Base-by-base conservation (phyloP, 2,113 vertebrate species). In the Ivindomyrus marchei region DNA sequence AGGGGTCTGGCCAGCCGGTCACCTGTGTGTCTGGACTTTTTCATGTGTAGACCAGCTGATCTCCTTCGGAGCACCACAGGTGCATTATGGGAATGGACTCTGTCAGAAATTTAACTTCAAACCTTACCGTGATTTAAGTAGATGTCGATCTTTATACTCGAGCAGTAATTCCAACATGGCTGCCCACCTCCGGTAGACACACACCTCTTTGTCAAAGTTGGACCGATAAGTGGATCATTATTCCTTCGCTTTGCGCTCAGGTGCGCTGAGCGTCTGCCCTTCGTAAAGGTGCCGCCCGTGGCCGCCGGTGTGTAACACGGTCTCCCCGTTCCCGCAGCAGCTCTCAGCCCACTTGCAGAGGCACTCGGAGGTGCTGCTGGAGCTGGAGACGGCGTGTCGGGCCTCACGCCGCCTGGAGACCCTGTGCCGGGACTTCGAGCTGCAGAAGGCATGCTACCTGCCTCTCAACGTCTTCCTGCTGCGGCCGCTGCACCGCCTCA, bases 401-500 rank as follows among this genome's bases (percentile, higher is more conserved):
- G 93, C 92, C 13, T 98, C 97, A 0, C 96, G 96, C 88, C 95
- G 94, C 93, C 92, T 99, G 93, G 97, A 99, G 93, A 94, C 52
- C 27, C 92, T 97, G 70, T 99, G 97, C 95, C 95, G 98, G 88
- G 98, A 99, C 93, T 99, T 99, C 84, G 98, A 99, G 93, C 96
- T 98, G 93, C 98, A 99, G 92, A 99, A 99, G 92, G 98, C 98
- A 91, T 99, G 98, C 92, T 99, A 99, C 94, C 92, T 99, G 92
- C 98, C 98, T 2, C 96, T 99, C 92, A 99, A 98, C 70, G 97
- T 97, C 90, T 99, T 99, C 94, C 96, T 99, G 0, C 97, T 99
- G 93, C 96, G 97, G 66, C 98, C 98, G 0, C 95, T 99, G 91
- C 98, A 99, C 95, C 97, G 98, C 92, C 97, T 99, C 90, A 95